phyloP scores from a whole-genome alignment of 2,113 vertebrate species.

The Pyrgilauda ruficollis region DNA sequence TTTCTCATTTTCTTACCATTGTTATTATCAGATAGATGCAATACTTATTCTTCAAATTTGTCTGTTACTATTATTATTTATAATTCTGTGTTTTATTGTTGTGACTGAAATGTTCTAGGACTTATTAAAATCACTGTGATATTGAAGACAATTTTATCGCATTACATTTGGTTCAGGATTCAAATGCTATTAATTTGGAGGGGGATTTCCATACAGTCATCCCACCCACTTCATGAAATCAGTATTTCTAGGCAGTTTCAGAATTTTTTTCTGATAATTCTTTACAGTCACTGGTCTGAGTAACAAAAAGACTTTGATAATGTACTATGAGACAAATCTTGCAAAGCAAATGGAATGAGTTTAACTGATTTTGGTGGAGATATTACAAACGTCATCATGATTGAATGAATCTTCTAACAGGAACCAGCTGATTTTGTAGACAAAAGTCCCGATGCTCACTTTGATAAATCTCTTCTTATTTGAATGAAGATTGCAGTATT shows the following conservation, averaged over 20 bases:
- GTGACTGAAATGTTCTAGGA: neutral
- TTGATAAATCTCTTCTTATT: slow-evolving; percentile 56
- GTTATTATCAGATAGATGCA: neutral
- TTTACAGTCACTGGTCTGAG: slow-evolving; percentile 15
- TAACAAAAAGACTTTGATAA: slow-evolving; percentile 43
- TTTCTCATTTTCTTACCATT: neutral
- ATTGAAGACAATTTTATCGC: neutral
- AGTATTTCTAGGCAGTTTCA: slow-evolving; percentile 37
- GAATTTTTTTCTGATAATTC: slow-evolving; percentile 6
- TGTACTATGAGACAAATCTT: neutral
- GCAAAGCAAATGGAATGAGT: slow-evolving; percentile 32
- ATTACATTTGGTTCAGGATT: neutral
- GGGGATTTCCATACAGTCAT: neutral
- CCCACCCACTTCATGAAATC: neutral
- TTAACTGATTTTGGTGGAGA: slow-evolving; percentile 57
- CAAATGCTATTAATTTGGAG: slow-evolving; percentile 30
- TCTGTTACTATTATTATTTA: neutral
- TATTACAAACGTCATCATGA: slow-evolving; percentile 45
- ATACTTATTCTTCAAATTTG: neutral
- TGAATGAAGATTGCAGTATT: slow-evolving; percentile 42
- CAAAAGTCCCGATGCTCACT: slow-evolving; percentile 38
- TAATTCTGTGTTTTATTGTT: neutral
- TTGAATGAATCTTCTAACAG: slow-evolving; percentile 56
- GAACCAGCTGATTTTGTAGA: slow-evolving; percentile 58
- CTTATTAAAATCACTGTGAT: neutral